A percentile compares a stretch with the other conserved stretches of the same genome.
These are phyloP conservation scores for Aporophyla lueneburgensis DNA, from an alignment of 2,888 invertebrate genomes.

Conservation along the genomic window DNA sequence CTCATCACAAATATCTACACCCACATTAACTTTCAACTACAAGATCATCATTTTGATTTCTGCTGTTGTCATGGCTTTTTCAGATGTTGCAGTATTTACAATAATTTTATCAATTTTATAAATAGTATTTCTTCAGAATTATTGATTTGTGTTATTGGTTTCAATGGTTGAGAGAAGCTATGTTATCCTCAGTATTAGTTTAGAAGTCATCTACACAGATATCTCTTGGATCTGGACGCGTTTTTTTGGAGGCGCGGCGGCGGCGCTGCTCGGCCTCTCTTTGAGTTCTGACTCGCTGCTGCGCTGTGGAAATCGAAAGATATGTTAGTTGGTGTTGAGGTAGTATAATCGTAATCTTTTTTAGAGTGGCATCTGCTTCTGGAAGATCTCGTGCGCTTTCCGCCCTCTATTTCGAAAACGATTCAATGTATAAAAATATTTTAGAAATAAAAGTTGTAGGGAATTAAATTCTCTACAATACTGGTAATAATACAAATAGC, in stretches of 20 bases:
- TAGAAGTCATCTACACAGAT: constrained; percentile 92
- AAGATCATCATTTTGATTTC: background rate
- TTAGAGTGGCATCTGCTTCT: background rate
- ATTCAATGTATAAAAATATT: too few relatives aligned
- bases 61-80: background rate
- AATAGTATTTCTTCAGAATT: constrained; percentile 2
- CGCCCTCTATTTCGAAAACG: too few relatives aligned
- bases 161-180: too few relatives aligned
- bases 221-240: constrained; percentile 96
- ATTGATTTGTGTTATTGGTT: background rate
- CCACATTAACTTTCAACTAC: background rate
- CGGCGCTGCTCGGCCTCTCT: constrained; percentile 81
- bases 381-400: too few relatives aligned
- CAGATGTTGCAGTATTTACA: constrained; percentile 1
- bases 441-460: too few relatives aligned
- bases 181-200: constrained; percentile 32
- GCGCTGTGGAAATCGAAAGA: constrained; percentile 86
- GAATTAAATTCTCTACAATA: too few relatives aligned
- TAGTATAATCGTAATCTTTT: background rate
- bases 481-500: too few relatives aligned
- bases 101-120: background rate
- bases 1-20: constrained; percentile 17
- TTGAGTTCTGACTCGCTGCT: constrained; percentile 88
- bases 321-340: constrained; percentile 74
- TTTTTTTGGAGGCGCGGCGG: constrained; percentile 92